Conservation (phyloP, 2,888 invertebrate species). For the Scaptodrosophila latifasciaeformis region DNA sequence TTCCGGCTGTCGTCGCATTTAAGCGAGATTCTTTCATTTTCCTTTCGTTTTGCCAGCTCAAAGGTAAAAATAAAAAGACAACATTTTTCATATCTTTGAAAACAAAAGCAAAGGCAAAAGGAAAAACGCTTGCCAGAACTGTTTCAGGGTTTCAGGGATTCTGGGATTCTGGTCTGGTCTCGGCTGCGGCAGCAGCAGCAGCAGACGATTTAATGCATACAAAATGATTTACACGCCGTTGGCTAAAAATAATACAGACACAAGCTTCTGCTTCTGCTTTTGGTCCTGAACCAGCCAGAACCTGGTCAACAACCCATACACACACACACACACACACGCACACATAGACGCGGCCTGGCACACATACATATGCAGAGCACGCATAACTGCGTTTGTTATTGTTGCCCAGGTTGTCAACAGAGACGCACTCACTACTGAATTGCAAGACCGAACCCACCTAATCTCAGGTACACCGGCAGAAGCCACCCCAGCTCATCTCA, state of each 20-base stretch:
- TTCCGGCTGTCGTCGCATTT: too few relatives aligned
- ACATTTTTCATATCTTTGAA: background rate
- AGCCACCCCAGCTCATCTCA: too few relatives aligned
- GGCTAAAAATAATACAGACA: constrained; percentile 55
- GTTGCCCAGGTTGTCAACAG: too few relatives aligned
- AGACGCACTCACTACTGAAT: too few relatives aligned
- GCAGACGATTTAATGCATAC: constrained; percentile 68
- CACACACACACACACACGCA: background rate
- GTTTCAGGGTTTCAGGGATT: background rate
- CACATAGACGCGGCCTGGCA: too few relatives aligned
- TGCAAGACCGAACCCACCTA: too few relatives aligned
- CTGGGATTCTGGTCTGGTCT: background rate
- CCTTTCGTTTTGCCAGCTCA: background rate
- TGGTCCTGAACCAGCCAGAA: too few relatives aligned
- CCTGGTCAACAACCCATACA: background rate
- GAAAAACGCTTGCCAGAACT: background rate
- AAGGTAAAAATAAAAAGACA: constrained; percentile 21
- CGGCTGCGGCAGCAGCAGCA: constrained; percentile 21
- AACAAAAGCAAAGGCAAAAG: constrained; percentile 28
- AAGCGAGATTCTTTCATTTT: too few relatives aligned
- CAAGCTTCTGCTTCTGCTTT: constrained; percentile 36
- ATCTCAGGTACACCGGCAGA: too few relatives aligned
- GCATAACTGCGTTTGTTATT: too few relatives aligned
- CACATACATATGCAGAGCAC: background rate
- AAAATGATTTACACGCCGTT: constrained; percentile 67